Base-by-base conservation (phyloP, 2,888 invertebrate genomes). In the Neoitamus cyanurus region DNA sequence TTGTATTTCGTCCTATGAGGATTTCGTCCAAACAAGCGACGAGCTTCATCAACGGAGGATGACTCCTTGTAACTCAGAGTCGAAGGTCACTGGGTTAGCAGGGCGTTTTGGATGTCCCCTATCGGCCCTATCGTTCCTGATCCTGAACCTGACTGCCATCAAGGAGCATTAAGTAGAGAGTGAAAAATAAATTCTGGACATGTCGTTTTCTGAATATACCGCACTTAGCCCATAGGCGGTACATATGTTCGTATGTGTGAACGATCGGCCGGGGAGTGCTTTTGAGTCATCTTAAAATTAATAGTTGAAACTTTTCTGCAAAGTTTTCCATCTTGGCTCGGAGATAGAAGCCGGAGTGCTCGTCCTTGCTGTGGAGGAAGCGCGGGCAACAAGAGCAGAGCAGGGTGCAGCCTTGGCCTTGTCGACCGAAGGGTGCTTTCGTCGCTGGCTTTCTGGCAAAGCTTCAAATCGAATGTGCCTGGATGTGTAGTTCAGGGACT, bases 381-480 rank as follows among this genome's bases (percentile, higher is more conserved):
- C 4, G 37, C 37, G 37, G 37, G 37, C 37, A 3, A 11, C 37
- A 42, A 13, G 31, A 15, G 48, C 37, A n/a, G 30, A 11, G 25
- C 20, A 78, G 58, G 48, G 31, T 15, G 15, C 30, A 78, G 46
- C 78, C 78, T 78, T 78, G 78, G 78, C 78, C 78, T 78, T 78
- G 78, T 11, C 30, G 28, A 28, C 42, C 1, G 15, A 78, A 78
- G 20, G 15, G 48, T 48, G 48, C 48, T 78, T 30, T 78, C 25
- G 48, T n/a, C 70, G 30, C 13, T 30, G 28, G 36, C 15, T 0
- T 73, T 30, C 42, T 78, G 78, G 78, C 48, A 78, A 48, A 31
- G 48, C 48, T 78, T 78, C 78, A 78, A 78, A 48, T 78, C 48
- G 78, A 78, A 78, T 42, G 78, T 78, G 78, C 78, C 6, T 78